A percentile compares a stretch with the other conserved stretches of the same genome.
phyloP scores from a whole-genome alignment of 1,140 invertebrate genomes.

The Thaumatotibia leucotreta region DNA sequence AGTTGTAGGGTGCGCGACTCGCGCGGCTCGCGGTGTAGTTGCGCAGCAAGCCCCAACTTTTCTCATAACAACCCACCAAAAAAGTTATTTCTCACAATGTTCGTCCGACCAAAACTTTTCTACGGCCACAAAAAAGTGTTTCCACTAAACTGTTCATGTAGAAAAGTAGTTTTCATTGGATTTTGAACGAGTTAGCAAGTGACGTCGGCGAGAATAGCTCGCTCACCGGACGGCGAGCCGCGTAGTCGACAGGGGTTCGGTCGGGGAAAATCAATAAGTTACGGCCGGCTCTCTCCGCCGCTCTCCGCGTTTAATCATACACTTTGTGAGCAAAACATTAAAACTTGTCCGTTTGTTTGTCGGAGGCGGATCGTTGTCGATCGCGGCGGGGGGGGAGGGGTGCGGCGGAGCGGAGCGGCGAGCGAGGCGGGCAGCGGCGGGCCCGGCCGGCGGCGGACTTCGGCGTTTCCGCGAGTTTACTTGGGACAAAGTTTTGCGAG shows the following conservation, averaged over 20 bases:
- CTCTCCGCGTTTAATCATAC: slow-evolving; percentile 75
- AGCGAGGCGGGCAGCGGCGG: slow-evolving; percentile 29
- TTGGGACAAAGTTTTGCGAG: slow-evolving; percentile 72
- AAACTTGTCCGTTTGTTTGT: slow-evolving; percentile 76
- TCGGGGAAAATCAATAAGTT: slow-evolving; percentile 78
- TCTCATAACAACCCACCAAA: slow-evolving; percentile 53
- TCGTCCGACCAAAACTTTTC: slow-evolving; percentile 49
- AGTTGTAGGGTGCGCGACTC: slow-evolving; percentile 71
- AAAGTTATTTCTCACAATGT: slow-evolving; percentile 53
- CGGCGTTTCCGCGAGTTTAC: slow-evolving; percentile 61
- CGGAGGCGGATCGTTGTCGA: slow-evolving; percentile 54
- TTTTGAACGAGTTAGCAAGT: slow-evolving; percentile 44
- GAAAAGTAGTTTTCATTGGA: slow-evolving; percentile 45
- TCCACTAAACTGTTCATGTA: slow-evolving; percentile 22
- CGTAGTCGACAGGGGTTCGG: slow-evolving; percentile 70
- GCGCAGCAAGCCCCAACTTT: slow-evolving; percentile 68
- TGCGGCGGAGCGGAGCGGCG: slow-evolving; percentile 29
- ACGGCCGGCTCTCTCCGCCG: slow-evolving; percentile 74
- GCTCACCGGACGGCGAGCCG: slow-evolving; percentile 60
- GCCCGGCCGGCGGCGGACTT: slow-evolving; percentile 27
- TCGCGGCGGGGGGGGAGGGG: slow-evolving; percentile 28
- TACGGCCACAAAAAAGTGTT: slow-evolving; percentile 36
- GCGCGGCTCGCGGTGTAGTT: slow-evolving; percentile 45
- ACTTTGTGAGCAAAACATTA: slow-evolving; percentile 76
- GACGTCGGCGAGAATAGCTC: slow-evolving; percentile 40